Base-by-base conservation (phyloP, 2,113 vertebrate species). In the Laticauda laticaudata region DNA sequence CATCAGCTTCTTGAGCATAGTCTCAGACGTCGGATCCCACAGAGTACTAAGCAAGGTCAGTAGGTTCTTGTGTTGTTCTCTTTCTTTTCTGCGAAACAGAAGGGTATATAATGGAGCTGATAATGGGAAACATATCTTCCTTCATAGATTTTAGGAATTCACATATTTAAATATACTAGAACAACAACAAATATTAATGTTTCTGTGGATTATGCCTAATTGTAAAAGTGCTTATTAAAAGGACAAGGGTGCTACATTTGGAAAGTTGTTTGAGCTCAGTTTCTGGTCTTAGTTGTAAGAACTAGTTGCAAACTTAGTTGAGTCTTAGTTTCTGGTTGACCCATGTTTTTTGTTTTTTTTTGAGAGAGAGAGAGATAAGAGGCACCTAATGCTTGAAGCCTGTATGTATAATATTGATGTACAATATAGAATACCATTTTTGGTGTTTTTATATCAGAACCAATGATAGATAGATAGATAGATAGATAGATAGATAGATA, bases 1-100 rank as follows among this genome's bases (percentile, higher is more conserved):
- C 99, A 99, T 97, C 99, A 99, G 97, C 98, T 99, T 93, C 97
- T 99, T 97, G 99, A 99, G 94, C 99, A 99, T 97, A 99, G 99
- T 96, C 97, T 99, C 90, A 97, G 99, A 69, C 97, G 99, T 29
- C 97, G 99, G 75, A 96, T 95, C 0, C 96, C 91, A 88, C 98
- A 97, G 92, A 96, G 87, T 92, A 86, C 95, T 95, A 98, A 97
- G 92, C 97, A 97, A 4, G 98, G 98, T 98, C 39, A 51, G 97
- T 24, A 39, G 24, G 0, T 1, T 0, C 9, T 0, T 0, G 20
- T 18, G 23, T 12, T 61, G 88, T 86, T 54, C 0, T 0, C 87
- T 59, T 48, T 56, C 34, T 81, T 39, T n/a, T 1, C 43, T 69
- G 59, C 43, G 51, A 45, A 64, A n/a, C 7, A n/a, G 39, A 3